Evolutionary conservation across 2,113 vertebrate species (phyloP).

Genomic region (Aix galericulata): DNA sequence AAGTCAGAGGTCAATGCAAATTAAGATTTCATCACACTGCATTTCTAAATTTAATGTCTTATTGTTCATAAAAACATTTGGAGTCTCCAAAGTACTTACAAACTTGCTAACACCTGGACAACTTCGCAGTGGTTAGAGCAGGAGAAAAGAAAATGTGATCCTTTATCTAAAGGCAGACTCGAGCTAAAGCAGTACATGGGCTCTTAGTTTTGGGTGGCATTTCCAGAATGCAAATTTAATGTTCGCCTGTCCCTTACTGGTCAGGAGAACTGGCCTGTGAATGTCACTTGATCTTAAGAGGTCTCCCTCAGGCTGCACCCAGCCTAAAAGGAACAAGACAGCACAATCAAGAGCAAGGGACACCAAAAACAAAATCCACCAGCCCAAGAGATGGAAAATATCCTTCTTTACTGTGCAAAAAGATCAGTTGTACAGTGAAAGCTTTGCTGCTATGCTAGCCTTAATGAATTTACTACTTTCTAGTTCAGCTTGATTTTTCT

Average conservation of each 20-base stretch:
- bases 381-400: background rate
- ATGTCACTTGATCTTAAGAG: background rate
- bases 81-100: background rate
- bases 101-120: background rate
- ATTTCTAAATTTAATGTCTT: background rate
- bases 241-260: rapidly evolving
- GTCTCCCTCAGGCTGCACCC: background rate
- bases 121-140: background rate
- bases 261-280: background rate
- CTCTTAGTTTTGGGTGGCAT: background rate
- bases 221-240: background rate
- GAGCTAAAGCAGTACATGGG: background rate
- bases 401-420: background rate
- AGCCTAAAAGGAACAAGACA: background rate
- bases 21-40: background rate
- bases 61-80: background rate
- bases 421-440: background rate
- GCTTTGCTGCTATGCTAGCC: background rate
- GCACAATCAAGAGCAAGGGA: background rate
- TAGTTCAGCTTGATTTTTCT: background rate
- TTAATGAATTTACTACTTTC: background rate
- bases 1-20: conserved; percentile 28
- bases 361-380: background rate
- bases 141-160: background rate
- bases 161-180: background rate